Evolutionary conservation across 2,797 vertebrate genomes (phyloP).

Genomic region (Dendrocincla fuliginosa): DNA sequence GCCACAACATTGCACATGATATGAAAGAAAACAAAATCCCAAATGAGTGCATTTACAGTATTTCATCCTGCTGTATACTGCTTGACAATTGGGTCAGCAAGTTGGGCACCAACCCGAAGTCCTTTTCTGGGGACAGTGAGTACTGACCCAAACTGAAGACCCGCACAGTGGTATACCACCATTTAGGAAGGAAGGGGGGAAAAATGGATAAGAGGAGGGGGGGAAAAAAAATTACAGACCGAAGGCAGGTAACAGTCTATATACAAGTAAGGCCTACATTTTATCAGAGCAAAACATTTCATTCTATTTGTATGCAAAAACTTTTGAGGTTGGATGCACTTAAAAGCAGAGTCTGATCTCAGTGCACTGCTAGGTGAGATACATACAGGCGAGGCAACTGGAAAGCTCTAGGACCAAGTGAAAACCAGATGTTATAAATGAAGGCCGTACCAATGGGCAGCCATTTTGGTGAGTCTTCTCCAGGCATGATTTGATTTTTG

Average conservation of each 20-base stretch:
- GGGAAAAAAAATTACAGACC: slow-evolving; percentile 61
- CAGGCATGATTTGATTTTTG: slow-evolving; percentile 57
- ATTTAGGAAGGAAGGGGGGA: slow-evolving; percentile 49
- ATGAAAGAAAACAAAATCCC: slow-evolving; percentile 90
- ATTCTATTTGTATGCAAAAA: slow-evolving; percentile 88
- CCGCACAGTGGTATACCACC: slow-evolving; percentile 72
- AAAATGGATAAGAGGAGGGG: neutral
- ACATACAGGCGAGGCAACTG: slow-evolving; percentile 81
- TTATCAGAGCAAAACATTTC: slow-evolving; percentile 92
- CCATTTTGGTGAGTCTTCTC: slow-evolving; percentile 61
- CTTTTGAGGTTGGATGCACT: slow-evolving; percentile 84
- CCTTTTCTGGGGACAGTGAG: slow-evolving; percentile 62
- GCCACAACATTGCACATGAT: slow-evolving; percentile 99
- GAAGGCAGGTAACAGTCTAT: slow-evolving; percentile 89
- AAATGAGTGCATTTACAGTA: slow-evolving; percentile 96
- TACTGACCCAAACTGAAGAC: slow-evolving; percentile 67
- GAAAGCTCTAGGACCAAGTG: slow-evolving; percentile 79
- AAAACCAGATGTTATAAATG: slow-evolving; percentile 68
- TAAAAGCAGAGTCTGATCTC: slow-evolving; percentile 80
- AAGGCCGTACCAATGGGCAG: slow-evolving; percentile 55
- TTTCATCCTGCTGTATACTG: slow-evolving; percentile 83
- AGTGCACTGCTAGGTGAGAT: slow-evolving; percentile 80
- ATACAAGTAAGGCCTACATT: slow-evolving; percentile 99
- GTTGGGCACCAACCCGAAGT: slow-evolving; percentile 54
- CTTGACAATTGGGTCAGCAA: slow-evolving; percentile 73